Conservation (phyloP, 1,140 invertebrate species). For the Archegozetes longisetosus region DNA sequence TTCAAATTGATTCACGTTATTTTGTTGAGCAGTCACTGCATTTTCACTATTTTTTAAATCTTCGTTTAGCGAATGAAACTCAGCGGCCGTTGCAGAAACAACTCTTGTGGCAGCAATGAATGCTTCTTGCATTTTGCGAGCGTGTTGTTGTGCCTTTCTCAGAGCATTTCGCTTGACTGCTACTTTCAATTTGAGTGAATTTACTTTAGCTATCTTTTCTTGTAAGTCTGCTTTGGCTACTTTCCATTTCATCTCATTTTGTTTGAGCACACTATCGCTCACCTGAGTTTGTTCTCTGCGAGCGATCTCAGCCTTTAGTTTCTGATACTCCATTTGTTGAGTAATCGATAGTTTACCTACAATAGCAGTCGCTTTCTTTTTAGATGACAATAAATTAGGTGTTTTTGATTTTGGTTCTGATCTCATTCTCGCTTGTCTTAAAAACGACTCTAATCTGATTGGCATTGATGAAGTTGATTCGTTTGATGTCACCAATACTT, state of each 20-base stretch:
- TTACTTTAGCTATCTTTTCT: background rate
- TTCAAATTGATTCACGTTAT: background rate
- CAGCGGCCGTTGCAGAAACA: background rate
- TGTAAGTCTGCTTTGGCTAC: background rate
- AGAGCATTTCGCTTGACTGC: background rate
- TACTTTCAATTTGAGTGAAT: background rate
- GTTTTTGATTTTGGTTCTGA: background rate
- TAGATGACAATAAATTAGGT: background rate
- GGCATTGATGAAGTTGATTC: background rate
- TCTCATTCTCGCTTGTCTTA: background rate
- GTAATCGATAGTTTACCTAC: conserved; percentile 1
- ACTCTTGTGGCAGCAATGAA: background rate
- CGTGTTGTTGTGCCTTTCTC: background rate
- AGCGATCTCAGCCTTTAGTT: conserved; percentile 12
- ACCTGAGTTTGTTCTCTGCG: conserved; percentile 2
- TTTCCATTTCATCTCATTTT: background rate
- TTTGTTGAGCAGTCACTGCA: background rate
- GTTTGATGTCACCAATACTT: too few species aligned
- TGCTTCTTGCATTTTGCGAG: background rate
- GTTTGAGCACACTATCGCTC: background rate
- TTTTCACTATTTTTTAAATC: background rate
- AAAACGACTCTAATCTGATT: background rate
- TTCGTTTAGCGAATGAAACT: background rate
- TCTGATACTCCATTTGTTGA: conserved; percentile 14
- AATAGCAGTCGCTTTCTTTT: too few species aligned